Base-by-base conservation (phyloP, 2,797 vertebrate species). In the Onychomys arenicola region DNA sequence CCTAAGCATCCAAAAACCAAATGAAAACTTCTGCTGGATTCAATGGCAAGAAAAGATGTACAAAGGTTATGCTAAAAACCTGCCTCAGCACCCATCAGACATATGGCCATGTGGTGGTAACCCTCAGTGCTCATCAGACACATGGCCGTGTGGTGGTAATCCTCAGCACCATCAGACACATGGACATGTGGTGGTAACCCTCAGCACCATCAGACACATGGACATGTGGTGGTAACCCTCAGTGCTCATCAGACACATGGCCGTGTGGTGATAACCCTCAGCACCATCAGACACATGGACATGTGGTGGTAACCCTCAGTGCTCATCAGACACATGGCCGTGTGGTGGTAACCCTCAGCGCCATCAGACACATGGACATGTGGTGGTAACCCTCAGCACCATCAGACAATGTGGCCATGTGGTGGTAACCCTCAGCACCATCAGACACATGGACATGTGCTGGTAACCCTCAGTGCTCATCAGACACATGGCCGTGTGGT, bases 51-150 rank as follows among this genome's bases (percentile, higher is more conserved):
- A 90, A 81, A 49, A 96, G 82, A 71, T 75, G 37, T 84, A 63
- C 89, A 90, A 49, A 71, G 69, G 17, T 71, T 25, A 46, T 25
- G 63, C 95, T 92, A 27, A 0, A 97, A 96, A 67, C 87, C 92
- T 73, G 32, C 77, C 5, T 29, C 6, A 55, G 61, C 32, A 63
- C 3, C 61, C 59, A 4, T 61, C 25, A 11, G 25, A 61, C 23
- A 61, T 3, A 23, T 61, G 59, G 59, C 25, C 23, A 0, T 40
- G 49, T 37, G 82, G 57, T 29, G 29, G 17, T 37, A 37, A 27
- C 7, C 59, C 59, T 25, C 23, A 61, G 59, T 2, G 25, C 59
- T 23, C 94, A 91, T 84, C 14, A 12, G 25, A n/a, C 37, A 61
- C 1, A 2, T 4, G n/a, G 25, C n/a, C 23, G 0, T 40, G 49